Conservation (phyloP, 2,797 vertebrate genomes). For the Glyptemys insculpta region DNA sequence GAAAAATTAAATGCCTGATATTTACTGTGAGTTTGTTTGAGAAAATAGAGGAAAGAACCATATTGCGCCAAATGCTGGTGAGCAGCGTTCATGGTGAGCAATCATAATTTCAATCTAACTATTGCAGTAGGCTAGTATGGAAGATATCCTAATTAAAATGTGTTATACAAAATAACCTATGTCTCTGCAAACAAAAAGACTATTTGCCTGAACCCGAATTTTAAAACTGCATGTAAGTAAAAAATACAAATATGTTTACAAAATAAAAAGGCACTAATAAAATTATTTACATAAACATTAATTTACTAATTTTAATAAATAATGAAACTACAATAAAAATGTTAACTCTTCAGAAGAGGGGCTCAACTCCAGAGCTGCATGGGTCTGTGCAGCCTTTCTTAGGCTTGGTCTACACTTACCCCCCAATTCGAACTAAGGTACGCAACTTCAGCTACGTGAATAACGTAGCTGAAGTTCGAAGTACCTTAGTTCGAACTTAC, state of each 20-base stretch:
- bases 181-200: neutral
- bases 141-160: neutral
- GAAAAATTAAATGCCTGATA: neutral
- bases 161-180: neutral
- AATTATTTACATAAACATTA: constrained; percentile 36
- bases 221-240: neutral
- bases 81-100: neutral
- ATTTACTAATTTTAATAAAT: constrained; percentile 57
- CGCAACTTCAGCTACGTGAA: no score
- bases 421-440: no score
- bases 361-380: constrained; percentile 18
- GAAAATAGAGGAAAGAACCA: neutral
- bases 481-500: no score
- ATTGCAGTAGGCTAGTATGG: neutral
- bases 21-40: neutral
- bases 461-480: no score
- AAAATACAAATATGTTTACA: constrained; percentile 6
- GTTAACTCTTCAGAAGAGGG: constrained; percentile 41
- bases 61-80: neutral
- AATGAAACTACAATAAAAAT: constrained; percentile 54
- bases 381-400: neutral
- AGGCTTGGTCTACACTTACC: no score
- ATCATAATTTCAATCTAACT: neutral
- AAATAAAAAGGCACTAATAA: constrained; percentile 24
- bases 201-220: neutral